Conservation (phyloP, 2,888 invertebrate genomes). For the Cryptosula pallasiana region DNA sequence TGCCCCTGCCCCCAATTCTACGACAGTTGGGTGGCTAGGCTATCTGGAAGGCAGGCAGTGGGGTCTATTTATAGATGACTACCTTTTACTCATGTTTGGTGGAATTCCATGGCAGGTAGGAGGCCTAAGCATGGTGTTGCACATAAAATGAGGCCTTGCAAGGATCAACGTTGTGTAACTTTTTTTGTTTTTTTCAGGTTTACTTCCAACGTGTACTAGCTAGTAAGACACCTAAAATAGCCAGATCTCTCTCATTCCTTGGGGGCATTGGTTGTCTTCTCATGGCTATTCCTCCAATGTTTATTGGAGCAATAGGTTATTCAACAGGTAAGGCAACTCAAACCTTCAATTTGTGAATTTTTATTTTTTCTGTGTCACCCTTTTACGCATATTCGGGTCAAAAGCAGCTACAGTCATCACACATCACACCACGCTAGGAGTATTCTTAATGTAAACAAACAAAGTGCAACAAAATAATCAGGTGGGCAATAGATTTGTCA, state of each 20-base stretch:
- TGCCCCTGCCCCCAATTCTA: not conserved
- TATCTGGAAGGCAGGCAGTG: slow-evolving; percentile 14
- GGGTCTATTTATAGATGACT: slow-evolving; percentile 31
- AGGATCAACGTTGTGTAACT: no score
- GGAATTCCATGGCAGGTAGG: slow-evolving; percentile 38
- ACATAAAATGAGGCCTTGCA: no score
- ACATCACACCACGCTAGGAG: no score
- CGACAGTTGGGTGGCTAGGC: slow-evolving; percentile 4
- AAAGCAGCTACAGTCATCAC: no score
- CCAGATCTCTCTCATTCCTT: slow-evolving; percentile 30
- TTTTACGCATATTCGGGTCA: no score
- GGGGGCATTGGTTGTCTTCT: slow-evolving; percentile 30
- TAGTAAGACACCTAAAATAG: slow-evolving; percentile 30
- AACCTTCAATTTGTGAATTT: no score
- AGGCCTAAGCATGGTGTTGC: no score
- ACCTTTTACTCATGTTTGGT: slow-evolving; percentile 31
- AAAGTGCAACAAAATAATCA: no score
- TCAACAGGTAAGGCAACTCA: slow-evolving; percentile 31
- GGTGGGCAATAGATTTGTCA: no score
- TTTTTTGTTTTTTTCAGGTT: slow-evolving; percentile 26
- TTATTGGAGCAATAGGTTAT: slow-evolving; percentile 33
- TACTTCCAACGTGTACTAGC: slow-evolving; percentile 34
- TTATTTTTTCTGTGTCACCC: no score
- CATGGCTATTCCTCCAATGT: slow-evolving; percentile 33
- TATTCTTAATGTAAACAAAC: no score